These are phyloP conservation scores for Oxystoma pomonae DNA, from an alignment of 2,888 invertebrate genomes.

Conservation along the genomic window DNA sequence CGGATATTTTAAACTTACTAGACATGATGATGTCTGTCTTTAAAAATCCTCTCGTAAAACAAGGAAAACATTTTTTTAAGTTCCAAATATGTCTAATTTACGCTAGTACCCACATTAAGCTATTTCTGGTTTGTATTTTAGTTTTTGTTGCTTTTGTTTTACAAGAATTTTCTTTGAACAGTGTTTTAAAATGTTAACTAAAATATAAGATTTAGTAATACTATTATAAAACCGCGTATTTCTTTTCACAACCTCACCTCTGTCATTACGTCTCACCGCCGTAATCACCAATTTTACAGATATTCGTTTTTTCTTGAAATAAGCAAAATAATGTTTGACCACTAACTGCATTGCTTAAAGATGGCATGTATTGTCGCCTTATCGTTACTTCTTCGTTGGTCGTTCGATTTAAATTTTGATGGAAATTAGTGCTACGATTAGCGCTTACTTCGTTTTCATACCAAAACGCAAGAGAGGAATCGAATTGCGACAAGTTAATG, in stretches of 20 bases:
- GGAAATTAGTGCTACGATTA: too few species aligned
- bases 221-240: not conserved
- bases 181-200: not conserved
- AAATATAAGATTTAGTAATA: not conserved
- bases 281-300: not conserved
- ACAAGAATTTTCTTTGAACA: not conserved
- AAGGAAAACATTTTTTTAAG: conserved; percentile 6
- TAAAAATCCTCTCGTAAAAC: conserved; percentile 2
- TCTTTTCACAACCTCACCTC: not conserved
- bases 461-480: too few species aligned
- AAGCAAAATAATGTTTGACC: not conserved
- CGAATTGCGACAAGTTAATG: too few species aligned
- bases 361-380: not conserved
- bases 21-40: conserved; percentile 7
- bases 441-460: too few species aligned
- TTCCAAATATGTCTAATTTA: conserved; percentile 4
- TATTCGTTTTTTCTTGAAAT: not conserved
- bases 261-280: not conserved
- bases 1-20: not conserved
- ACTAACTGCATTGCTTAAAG: not conserved
- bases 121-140: conserved; percentile 2
- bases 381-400: too few species aligned
- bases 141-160: not conserved
- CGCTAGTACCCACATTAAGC: not conserved
- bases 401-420: too few species aligned